Evolutionary conservation across 2,888 invertebrate species (phyloP).

Genomic region (Clepsis dumicolana): DNA sequence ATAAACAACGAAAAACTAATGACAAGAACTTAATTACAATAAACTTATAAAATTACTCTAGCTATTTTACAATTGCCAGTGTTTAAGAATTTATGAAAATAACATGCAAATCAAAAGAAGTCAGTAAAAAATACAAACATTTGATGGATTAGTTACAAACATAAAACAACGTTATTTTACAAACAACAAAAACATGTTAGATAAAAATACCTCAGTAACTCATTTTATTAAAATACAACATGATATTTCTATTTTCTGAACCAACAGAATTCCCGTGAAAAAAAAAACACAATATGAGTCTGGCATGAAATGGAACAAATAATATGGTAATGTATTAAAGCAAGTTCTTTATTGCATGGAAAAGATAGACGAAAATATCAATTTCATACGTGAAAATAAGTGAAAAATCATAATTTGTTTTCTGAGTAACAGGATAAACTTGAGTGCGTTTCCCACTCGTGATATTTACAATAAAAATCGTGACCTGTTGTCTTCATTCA

Average conservation of each 20-base stretch:
- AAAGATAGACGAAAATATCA: neutral
- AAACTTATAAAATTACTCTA: neutral
- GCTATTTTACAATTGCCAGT: neutral
- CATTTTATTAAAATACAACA: conserved; percentile 42
- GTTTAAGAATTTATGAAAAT: conserved; percentile 15
- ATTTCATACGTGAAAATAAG: neutral
- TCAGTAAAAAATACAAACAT: conserved; percentile 38
- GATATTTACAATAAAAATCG: conserved; percentile 34
- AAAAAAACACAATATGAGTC: conserved; percentile 54
- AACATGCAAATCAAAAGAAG: conserved; percentile 23
- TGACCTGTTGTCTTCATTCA: conserved; percentile 2
- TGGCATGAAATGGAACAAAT: conserved; percentile 66
- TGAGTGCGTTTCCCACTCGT: conserved; percentile 22
- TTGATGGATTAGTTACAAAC: conserved; percentile 49
- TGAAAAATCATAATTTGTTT: neutral
- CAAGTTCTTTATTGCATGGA: neutral
- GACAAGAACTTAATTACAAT: neutral
- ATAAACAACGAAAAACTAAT: neutral
- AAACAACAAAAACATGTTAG: conserved; percentile 46
- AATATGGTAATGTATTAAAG: conserved; percentile 33
- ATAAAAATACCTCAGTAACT: conserved; percentile 49
- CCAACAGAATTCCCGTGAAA: conserved; percentile 5
- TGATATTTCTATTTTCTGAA: neutral
- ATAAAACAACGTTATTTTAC: conserved; percentile 61
- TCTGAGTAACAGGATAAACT: neutral